phyloP scores from a whole-genome alignment of 2,888 invertebrate genomes.

The Lasius fuliginosus region DNA sequence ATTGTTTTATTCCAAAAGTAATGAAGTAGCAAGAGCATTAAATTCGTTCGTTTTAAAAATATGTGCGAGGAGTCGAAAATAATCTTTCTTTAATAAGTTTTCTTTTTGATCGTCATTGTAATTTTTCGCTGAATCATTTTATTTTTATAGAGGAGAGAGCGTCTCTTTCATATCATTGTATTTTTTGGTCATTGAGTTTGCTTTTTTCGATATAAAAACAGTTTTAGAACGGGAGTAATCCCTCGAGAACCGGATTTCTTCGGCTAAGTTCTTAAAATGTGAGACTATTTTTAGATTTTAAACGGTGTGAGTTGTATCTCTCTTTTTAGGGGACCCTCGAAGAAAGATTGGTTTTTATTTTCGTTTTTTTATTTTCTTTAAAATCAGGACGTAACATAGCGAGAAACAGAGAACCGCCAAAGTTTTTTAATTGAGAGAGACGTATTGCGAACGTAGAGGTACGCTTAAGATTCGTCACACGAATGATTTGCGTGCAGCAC shows the following conservation, averaged over 20 bases:
- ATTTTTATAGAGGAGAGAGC: neutral
- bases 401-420: neutral
- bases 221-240: neutral
- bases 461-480: neutral
- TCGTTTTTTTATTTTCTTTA: neutral
- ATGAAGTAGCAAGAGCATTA: slow-evolving; percentile 17
- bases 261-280: neutral
- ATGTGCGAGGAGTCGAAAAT: neutral
- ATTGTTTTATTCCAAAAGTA: slow-evolving; percentile 25
- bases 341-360: neutral
- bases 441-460: neutral
- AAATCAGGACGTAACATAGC: neutral
- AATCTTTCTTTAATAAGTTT: neutral
- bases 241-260: slow-evolving; percentile 15
- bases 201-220: neutral
- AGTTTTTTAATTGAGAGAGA: slow-evolving; percentile 4
- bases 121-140: neutral
- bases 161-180: neutral
- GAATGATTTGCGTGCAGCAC: neutral
- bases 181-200: slow-evolving; percentile 2
- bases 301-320: neutral
- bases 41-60: neutral
- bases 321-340: neutral
- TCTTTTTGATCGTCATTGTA: neutral
- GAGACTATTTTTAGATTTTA: slow-evolving; percentile 30